Conservation (phyloP, 2,888 invertebrate species). For the Drosophila setosimentum region DNA sequence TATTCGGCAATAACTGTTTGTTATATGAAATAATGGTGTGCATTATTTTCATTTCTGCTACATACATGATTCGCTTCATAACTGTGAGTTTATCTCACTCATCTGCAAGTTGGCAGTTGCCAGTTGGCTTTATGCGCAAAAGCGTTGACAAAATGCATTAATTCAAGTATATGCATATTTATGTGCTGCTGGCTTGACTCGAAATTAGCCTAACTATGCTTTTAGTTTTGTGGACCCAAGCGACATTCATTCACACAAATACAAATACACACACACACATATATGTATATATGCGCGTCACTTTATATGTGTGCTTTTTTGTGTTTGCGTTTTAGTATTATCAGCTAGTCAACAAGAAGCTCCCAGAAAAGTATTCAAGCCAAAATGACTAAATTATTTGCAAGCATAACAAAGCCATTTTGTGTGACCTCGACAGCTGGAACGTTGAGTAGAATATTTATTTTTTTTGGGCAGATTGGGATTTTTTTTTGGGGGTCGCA, state of each 20-base stretch:
- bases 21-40: slow-evolving; percentile 19
- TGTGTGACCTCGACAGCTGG: slow-evolving; percentile 14
- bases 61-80: slow-evolving; percentile 20
- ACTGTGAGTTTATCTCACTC: slow-evolving; percentile 14
- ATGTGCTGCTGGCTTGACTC: slow-evolving; percentile 30
- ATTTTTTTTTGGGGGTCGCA: neutral
- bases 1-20: neutral
- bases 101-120: neutral
- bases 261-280: neutral
- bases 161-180: slow-evolving; percentile 53
- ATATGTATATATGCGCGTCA: neutral
- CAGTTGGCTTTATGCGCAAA: slow-evolving; percentile 28
- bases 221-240: slow-evolving; percentile 12
- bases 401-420: slow-evolving; percentile 52
- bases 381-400: slow-evolving; percentile 70
- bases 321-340: slow-evolving; percentile 30
- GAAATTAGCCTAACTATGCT: slow-evolving; percentile 25
- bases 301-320: neutral
- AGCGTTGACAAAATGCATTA: slow-evolving; percentile 66
- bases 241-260: neutral
- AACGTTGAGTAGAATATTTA: neutral
- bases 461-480: neutral
- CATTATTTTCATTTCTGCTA: slow-evolving; percentile 13
- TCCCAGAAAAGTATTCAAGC: slow-evolving; percentile 19
- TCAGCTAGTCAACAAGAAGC: slow-evolving; percentile 31